These are phyloP conservation scores for Hermaeophaga mercurialis DNA, from an alignment of 2,888 invertebrate species.

Conservation along the genomic window DNA sequence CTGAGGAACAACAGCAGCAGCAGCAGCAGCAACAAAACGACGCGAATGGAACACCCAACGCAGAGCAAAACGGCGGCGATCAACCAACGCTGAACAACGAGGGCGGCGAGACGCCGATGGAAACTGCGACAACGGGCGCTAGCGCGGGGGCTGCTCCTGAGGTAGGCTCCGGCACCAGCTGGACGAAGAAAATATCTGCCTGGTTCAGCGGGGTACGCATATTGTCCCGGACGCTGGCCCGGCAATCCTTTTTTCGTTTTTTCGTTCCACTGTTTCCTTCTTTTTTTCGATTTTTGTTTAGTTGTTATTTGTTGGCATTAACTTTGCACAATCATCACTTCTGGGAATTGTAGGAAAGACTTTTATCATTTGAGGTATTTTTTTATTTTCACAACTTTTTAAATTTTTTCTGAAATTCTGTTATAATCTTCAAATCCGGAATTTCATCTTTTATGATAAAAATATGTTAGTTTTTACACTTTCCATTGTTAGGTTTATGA, in stretches of 20 bases:
- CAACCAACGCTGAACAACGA: slow-evolving; percentile 51
- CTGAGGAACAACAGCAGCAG: slow-evolving; percentile 41
- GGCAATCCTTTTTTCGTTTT: slow-evolving; percentile 43
- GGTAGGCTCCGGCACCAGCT: slow-evolving; percentile 58
- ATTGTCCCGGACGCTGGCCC: slow-evolving; percentile 50
- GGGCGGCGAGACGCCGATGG: slow-evolving; percentile 56
- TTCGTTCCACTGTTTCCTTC: slow-evolving; percentile 39
- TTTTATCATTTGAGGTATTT: too few relatives aligned
- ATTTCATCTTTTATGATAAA: too few relatives aligned
- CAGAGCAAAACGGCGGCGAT: slow-evolving; percentile 19
- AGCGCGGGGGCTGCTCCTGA: slow-evolving; percentile 51
- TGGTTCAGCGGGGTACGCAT: slow-evolving; percentile 61
- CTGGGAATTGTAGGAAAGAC: too few relatives aligned
- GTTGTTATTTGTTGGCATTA: too few relatives aligned
- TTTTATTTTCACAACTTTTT: too few relatives aligned
- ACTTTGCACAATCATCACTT: too few relatives aligned
- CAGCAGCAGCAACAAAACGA: slow-evolving; percentile 38
- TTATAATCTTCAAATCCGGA: too few relatives aligned
- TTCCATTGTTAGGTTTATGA: too few relatives aligned
- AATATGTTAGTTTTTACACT: too few relatives aligned
- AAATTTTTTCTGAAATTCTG: too few relatives aligned
- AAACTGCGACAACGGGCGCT: slow-evolving; percentile 44
- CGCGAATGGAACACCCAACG: slow-evolving; percentile 1
- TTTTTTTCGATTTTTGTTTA: too few relatives aligned
- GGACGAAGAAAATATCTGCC: slow-evolving; percentile 60